A percentile compares a stretch with the other conserved stretches of the same genome.
Conservation (phyloP, 2,888 invertebrate species). For the Parasteatoda lunata region DNA sequence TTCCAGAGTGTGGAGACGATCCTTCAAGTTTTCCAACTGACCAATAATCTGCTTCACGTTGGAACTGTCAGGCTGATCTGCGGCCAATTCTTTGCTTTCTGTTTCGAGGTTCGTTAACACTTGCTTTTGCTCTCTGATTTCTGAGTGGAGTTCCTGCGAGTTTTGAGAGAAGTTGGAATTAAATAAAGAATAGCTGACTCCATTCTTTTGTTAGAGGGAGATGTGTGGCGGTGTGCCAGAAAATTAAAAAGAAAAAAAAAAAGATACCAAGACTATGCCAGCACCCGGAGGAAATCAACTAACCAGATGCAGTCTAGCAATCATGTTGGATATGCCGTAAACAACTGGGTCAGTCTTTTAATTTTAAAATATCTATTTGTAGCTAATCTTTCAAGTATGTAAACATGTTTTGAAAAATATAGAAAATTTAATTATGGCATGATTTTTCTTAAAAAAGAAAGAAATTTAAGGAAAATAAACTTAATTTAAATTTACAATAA, state of each 20-base stretch:
- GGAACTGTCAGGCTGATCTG: slow-evolving; percentile 76
- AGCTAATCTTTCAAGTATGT: not conserved
- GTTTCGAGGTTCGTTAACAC: slow-evolving; percentile 83
- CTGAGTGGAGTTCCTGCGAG: slow-evolving; percentile 80
- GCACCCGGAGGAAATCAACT: slow-evolving; percentile 14
- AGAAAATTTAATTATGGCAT: too few species aligned
- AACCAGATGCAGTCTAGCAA: slow-evolving; percentile 22
- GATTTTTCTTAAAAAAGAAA: too few species aligned
- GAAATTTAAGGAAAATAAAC: too few species aligned
- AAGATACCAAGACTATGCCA: slow-evolving; percentile 8
- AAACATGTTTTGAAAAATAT: too few species aligned
- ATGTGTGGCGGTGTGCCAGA: slow-evolving; percentile 30
- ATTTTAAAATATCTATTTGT: slow-evolving; percentile 1
- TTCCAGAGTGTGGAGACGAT: slow-evolving; percentile 84
- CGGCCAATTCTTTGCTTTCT: slow-evolving; percentile 84
- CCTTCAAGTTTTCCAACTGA: slow-evolving; percentile 84
- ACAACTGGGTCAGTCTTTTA: slow-evolving; percentile 42
- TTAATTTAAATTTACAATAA: too few species aligned
- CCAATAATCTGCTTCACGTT: slow-evolving; percentile 84
- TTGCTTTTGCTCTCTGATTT: slow-evolving; percentile 84
- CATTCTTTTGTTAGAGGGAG: slow-evolving; percentile 50
- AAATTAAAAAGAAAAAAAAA: slow-evolving; percentile 3
- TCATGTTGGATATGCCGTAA: slow-evolving; percentile 24
- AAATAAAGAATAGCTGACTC: slow-evolving; percentile 64
- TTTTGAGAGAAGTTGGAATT: slow-evolving; percentile 28